phyloP scores from a whole-genome alignment of 1,140 invertebrate species.

The Helicoverpa armigera region DNA sequence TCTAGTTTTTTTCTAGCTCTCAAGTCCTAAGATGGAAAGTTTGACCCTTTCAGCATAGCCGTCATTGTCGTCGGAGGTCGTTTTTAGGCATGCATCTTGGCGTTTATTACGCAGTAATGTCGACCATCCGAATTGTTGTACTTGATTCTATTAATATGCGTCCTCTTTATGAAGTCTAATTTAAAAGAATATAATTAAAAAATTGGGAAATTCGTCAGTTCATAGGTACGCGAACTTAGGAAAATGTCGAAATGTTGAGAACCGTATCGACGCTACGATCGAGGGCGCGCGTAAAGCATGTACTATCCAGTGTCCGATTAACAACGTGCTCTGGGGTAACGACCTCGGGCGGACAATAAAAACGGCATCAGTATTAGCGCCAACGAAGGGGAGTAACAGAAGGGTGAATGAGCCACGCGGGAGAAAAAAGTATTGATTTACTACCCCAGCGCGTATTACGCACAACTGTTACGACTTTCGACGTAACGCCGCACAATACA shows the following conservation, averaged over 20 bases:
- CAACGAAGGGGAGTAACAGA: constrained; percentile 10
- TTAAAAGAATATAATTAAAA: no score
- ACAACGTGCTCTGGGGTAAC: constrained; percentile 9
- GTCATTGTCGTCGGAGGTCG: no score
- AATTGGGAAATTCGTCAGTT: no score
- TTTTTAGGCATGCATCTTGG: no score
- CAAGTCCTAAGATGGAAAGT: not conserved
- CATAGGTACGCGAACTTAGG: no score
- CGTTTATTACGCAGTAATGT: no score
- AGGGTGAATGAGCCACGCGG: constrained; percentile 21
- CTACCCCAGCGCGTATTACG: not conserved
- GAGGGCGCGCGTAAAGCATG: constrained; percentile 1
- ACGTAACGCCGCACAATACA: not conserved
- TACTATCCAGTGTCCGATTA: constrained; percentile 12
- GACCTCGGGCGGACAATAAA: constrained; percentile 19
- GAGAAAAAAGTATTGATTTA: constrained; percentile 31
- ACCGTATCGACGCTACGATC: not conserved
- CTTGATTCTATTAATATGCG: no score
- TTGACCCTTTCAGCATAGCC: no score
- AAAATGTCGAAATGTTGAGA: no score
- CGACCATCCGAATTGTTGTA: no score
- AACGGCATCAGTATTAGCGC: constrained; percentile 17
- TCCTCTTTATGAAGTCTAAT: no score
- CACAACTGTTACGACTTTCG: not conserved
- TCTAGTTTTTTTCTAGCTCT: not conserved